phyloP scores from a whole-genome alignment of 2,888 invertebrate species.

The Drosophila subsilvestris region DNA sequence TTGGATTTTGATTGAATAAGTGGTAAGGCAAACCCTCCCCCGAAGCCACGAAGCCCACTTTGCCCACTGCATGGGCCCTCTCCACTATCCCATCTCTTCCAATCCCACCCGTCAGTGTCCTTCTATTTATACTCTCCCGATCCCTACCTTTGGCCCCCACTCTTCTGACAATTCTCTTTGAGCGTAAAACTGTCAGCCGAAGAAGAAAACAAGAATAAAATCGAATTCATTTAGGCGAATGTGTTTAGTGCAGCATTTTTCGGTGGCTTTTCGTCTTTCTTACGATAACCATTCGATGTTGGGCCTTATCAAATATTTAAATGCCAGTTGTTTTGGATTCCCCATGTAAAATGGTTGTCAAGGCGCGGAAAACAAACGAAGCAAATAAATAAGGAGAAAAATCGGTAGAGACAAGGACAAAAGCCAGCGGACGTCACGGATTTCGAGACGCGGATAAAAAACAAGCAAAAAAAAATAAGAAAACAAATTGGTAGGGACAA shows the following conservation, averaged over 20 bases:
- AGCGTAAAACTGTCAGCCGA: constrained; percentile 30
- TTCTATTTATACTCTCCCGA: constrained; percentile 22
- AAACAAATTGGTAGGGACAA: constrained; percentile 19
- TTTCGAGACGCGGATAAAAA: constrained; percentile 28
- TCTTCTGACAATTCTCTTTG: constrained; percentile 14
- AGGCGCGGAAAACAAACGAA: constrained; percentile 13
- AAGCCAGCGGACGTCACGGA: background rate
- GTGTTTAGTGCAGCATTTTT: background rate
- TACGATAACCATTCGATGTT: constrained; percentile 22
- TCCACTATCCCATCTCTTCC: no score
- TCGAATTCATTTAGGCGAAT: constrained; percentile 6
- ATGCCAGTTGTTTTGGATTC: constrained; percentile 13
- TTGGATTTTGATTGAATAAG: constrained; percentile 79
- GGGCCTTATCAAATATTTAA: constrained; percentile 38
- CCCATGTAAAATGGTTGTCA: constrained; percentile 55
- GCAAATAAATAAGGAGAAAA: constrained; percentile 29
- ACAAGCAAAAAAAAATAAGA: constrained; percentile 30
- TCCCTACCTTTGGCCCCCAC: background rate
- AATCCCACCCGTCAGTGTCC: background rate
- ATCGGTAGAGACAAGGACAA: constrained; percentile 16
- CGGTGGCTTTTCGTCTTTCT: background rate
- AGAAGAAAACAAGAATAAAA: background rate
- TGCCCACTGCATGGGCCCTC: background rate
- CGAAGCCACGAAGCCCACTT: constrained; percentile 22
- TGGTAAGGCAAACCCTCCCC: constrained; percentile 58